phyloP scores from a whole-genome alignment of 2,797 vertebrate species.

The Spatula versicolor region DNA sequence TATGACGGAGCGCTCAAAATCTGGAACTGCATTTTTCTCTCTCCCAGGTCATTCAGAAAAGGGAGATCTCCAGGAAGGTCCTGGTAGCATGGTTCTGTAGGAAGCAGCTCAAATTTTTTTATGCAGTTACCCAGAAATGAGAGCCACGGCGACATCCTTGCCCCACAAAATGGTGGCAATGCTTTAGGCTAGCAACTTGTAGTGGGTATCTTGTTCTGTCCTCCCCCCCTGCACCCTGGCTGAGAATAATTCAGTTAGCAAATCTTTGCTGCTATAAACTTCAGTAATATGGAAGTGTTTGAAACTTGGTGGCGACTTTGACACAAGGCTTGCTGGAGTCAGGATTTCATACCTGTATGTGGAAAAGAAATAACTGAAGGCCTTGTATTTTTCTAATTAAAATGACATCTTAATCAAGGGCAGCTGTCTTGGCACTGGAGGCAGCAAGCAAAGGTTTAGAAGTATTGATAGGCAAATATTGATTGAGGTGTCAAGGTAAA shows the following conservation, averaged over 20 bases:
- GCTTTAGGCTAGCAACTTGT: not conserved
- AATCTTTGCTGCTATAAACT: not conserved
- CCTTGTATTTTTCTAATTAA: not conserved
- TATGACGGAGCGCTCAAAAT: not conserved
- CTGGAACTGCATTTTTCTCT: not conserved
- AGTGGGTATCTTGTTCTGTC: not conserved
- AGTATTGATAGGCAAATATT: not conserved
- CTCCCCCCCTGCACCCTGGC: not conserved
- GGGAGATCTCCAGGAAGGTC: not conserved
- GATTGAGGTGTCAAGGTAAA: too few relatives aligned
- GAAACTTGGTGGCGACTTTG: not conserved
- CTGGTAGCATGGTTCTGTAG: not conserved
- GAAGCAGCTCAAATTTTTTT: rapidly evolving
- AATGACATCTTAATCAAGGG: not conserved
- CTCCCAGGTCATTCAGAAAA: not conserved
- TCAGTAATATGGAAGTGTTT: not conserved
- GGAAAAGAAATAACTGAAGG: not conserved
- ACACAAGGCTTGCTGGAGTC: not conserved
- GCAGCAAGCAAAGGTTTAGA: not conserved
- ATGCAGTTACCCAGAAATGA: not conserved
- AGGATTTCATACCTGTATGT: not conserved
- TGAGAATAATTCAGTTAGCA: not conserved
- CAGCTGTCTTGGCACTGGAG: not conserved
- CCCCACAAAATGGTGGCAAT: too few relatives aligned
- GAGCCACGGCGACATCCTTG: not conserved